Evolutionary conservation across 2,888 invertebrate genomes (phyloP), one percentile per base, ranked within the genome.

Genomic region (Dendrolimus pini): DNA sequence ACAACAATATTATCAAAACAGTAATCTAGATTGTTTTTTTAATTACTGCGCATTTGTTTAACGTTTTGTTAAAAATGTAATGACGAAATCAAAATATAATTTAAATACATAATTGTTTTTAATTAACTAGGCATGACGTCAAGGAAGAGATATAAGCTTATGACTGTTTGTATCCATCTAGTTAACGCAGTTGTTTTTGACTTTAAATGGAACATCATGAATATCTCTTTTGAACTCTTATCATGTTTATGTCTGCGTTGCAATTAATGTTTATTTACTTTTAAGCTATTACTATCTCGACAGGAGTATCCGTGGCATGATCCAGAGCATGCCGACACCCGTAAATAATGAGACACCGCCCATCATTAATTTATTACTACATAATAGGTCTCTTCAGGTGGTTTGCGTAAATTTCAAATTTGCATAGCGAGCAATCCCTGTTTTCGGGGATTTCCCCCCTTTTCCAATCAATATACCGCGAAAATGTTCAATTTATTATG

Each of bases 141-240:
- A 47, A 12, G 12, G 2, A 47, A 8, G 1, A 42, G 47, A 10
- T 18, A 2, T 18, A 18, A 6, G 30, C 30, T 6, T 3, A 6
- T 30, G 6, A 30, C 30, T 47, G 2, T 47, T 9, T 47, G 3
- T 12, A 47, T 47, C 9, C 12, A 47, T 47, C 47, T 9, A 47
- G 47, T 47, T 41, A 58, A 61, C 53, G 57, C 55, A 60, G 57
- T 68, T 71, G 68, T 68, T 72, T 70, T 70, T 67, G 66, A 68
- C 58, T 55, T 54, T 53, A 64, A 63, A 59, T 64, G 65, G 65
- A 62, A 61, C 63, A 63, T 41, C 64, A 65, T 71, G 65, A 68
- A 62, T 65, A 61, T 69, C 61, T 67, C 65, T 68, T 70, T 71
- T 74, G 77, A 76, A 78, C 74, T 67, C 73, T 77, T 84, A 83